phyloP scores from a whole-genome alignment of 2,888 invertebrate genomes.

The Plusia festucae region DNA sequence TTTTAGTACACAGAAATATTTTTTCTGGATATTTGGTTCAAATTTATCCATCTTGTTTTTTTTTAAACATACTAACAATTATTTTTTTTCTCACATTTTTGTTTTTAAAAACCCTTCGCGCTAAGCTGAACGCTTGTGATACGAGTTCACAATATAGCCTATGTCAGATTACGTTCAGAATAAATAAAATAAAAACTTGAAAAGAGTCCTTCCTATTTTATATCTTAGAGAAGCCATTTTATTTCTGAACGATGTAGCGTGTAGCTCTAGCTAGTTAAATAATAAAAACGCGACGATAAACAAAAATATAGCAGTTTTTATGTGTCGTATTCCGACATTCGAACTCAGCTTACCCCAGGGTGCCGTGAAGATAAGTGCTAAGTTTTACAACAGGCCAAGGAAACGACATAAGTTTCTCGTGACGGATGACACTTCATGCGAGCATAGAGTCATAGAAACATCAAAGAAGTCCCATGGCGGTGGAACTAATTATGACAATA shows the following conservation, averaged over 20 bases:
- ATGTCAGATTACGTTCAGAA: no score
- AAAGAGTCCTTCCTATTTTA: neutral
- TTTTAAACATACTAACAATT: no score
- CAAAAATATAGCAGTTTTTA: neutral
- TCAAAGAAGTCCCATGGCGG: no score
- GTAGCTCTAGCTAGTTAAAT: neutral
- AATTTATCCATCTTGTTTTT: no score
- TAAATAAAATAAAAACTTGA: neutral
- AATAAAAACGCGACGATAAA: neutral
- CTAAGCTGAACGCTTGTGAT: no score
- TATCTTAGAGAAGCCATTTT: neutral
- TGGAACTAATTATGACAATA: no score
- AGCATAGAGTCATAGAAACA: no score
- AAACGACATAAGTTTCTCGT: slow-evolving; percentile 22
- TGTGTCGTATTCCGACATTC: neutral
- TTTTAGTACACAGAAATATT: no score
- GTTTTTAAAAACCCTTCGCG: no score
- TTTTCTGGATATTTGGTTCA: no score
- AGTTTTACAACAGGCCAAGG: slow-evolving; percentile 23
- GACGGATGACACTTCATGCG: neutral
- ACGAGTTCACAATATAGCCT: no score
- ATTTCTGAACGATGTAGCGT: neutral
- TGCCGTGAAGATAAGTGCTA: slow-evolving; percentile 23
- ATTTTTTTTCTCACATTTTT: no score
- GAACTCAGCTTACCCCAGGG: slow-evolving; percentile 6